phyloP scores from a whole-genome alignment of 2,888 invertebrate species.

The Nezara viridula region DNA sequence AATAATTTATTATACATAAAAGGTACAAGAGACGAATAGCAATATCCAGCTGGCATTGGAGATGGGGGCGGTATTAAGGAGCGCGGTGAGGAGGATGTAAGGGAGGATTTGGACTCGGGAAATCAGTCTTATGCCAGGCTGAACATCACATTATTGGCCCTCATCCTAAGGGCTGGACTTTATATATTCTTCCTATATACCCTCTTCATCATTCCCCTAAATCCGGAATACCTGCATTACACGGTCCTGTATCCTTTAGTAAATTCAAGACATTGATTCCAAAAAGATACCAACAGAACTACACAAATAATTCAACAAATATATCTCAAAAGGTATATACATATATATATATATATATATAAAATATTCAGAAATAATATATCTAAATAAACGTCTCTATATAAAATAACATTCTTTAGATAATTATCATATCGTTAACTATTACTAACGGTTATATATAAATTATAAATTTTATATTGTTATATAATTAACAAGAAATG shows the following conservation, averaged over 20 bases:
- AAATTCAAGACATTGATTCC: background rate
- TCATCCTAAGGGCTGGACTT: background rate
- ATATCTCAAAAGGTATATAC: too few species aligned
- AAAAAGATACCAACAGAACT: background rate
- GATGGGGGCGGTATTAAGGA: background rate
- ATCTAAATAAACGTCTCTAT: too few species aligned
- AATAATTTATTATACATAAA: background rate
- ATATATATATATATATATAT: too few species aligned
- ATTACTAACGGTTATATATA: too few species aligned
- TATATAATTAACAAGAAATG: too few species aligned
- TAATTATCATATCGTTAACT: too few species aligned
- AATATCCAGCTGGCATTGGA: background rate
- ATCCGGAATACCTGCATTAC: background rate
- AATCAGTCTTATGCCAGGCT: background rate
- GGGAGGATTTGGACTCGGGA: background rate
- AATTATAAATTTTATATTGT: too few species aligned
- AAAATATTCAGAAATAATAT: too few species aligned
- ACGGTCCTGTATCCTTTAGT: background rate
- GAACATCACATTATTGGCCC: background rate
- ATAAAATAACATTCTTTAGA: too few species aligned
- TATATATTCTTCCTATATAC: background rate
- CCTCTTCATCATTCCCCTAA: conserved; percentile 4
- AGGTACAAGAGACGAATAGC: background rate
- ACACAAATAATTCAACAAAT: background rate
- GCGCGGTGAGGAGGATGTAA: background rate